These are phyloP conservation scores for Ceyx melanurus DNA, from an alignment of 2,113 vertebrate species.

Conservation along the genomic window DNA sequence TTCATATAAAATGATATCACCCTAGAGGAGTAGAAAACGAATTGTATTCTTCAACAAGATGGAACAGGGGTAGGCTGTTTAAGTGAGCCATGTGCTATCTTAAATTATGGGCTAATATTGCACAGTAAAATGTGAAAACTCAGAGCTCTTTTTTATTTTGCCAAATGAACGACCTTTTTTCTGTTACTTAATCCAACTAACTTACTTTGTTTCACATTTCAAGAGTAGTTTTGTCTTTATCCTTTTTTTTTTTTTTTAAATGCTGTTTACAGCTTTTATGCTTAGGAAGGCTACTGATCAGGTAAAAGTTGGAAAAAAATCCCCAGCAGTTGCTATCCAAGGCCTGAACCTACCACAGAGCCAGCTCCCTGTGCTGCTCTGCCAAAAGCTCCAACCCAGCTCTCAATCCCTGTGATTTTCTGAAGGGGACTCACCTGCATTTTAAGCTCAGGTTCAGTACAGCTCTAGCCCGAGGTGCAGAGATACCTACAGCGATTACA, in stretches of 20 bases:
- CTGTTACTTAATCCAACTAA: slow-evolving; percentile 26
- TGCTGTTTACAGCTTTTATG: neutral
- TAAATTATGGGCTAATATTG: slow-evolving; percentile 73
- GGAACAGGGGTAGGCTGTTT: slow-evolving; percentile 60
- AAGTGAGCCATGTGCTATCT: slow-evolving; percentile 55
- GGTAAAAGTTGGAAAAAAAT: neutral
- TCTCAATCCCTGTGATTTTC: neutral
- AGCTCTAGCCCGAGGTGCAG: neutral
- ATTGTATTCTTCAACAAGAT: slow-evolving; percentile 71
- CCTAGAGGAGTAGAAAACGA: slow-evolving; percentile 75
- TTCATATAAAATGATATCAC: slow-evolving; percentile 82
- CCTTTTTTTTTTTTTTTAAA: neutral
- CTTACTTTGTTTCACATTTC: slow-evolving; percentile 14
- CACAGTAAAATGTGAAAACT: slow-evolving; percentile 68
- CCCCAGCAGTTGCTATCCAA: fast-evolving
- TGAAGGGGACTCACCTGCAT: neutral
- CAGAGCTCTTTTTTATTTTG: slow-evolving; percentile 59
- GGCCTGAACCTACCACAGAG: fast-evolving
- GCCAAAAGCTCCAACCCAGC: neutral
- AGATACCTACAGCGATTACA: neutral
- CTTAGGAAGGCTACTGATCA: neutral
- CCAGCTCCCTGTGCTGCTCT: neutral
- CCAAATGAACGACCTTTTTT: slow-evolving; percentile 50
- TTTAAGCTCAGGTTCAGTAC: neutral
- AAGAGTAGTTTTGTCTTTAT: neutral